phyloP scores from a whole-genome alignment of 2,113 vertebrate species.

The Climacteris rufus region DNA sequence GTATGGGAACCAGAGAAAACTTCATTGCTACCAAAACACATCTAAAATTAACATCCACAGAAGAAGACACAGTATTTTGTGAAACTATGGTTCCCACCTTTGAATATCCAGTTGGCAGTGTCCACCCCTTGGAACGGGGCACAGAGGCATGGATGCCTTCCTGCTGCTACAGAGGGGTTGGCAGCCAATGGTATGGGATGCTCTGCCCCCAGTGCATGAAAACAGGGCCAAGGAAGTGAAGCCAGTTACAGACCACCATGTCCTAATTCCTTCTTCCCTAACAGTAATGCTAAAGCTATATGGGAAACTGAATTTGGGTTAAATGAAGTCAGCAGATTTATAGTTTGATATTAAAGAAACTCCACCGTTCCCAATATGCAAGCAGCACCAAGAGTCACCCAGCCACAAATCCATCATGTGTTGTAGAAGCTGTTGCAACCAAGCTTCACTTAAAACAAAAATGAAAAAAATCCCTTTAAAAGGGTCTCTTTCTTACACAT shows the following conservation, averaged over 20 bases:
- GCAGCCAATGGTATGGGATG: rapidly evolving
- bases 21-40: background rate
- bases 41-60: background rate
- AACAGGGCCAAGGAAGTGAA: background rate
- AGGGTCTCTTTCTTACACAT: background rate
- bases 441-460: background rate
- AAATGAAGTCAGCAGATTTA: background rate
- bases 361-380: background rate
- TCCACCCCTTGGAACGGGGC: background rate
- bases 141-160: rapidly evolving
- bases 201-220: background rate
- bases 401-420: rapidly evolving
- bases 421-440: background rate
- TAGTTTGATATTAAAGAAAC: background rate
- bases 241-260: rapidly evolving
- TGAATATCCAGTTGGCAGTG: background rate
- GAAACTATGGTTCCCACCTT: background rate
- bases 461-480: background rate
- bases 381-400: background rate
- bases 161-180: background rate
- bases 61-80: background rate
- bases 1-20: background rate
- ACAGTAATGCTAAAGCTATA: background rate
- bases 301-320: rapidly evolving
- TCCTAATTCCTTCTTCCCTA: background rate